These are phyloP conservation scores for Meloe dianella DNA, from an alignment of 2,888 invertebrate genomes.

Conservation along the genomic window DNA sequence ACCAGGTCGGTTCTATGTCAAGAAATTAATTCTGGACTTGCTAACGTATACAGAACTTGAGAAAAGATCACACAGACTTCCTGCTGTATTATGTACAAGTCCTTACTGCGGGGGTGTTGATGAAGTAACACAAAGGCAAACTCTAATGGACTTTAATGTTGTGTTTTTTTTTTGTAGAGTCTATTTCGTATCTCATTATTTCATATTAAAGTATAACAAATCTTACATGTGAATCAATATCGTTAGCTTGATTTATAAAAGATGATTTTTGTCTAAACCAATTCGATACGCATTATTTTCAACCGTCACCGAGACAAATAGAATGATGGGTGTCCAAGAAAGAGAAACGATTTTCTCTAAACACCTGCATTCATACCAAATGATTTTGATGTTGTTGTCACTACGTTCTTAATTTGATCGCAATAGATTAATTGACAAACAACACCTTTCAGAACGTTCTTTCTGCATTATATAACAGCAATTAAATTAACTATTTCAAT, in stretches of 20 bases:
- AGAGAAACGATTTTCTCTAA: background rate
- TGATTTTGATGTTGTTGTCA: background rate
- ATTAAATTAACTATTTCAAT: background rate
- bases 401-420: constrained; percentile 12
- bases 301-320: constrained; percentile 1
- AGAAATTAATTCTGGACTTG: constrained; percentile 49
- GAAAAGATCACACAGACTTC: background rate
- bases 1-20: constrained; percentile 47
- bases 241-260: background rate
- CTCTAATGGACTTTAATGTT: background rate
- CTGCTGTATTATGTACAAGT: background rate
- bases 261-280: background rate
- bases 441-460: constrained; percentile 18
- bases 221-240: background rate
- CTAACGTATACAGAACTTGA: constrained; percentile 41
- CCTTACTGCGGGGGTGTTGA: background rate
- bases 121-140: background rate
- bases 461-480: background rate
- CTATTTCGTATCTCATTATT: too few relatives aligned
- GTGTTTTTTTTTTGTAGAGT: background rate
- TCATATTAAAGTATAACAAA: too few relatives aligned
- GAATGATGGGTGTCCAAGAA: background rate
- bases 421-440: constrained; percentile 21
- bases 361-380: constrained; percentile 3
- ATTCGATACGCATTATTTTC: constrained; percentile 7